A percentile compares a stretch with the other conserved stretches of the same genome.
phyloP scores from a whole-genome alignment of 2,888 invertebrate genomes.

The Drosophila lacicola region DNA sequence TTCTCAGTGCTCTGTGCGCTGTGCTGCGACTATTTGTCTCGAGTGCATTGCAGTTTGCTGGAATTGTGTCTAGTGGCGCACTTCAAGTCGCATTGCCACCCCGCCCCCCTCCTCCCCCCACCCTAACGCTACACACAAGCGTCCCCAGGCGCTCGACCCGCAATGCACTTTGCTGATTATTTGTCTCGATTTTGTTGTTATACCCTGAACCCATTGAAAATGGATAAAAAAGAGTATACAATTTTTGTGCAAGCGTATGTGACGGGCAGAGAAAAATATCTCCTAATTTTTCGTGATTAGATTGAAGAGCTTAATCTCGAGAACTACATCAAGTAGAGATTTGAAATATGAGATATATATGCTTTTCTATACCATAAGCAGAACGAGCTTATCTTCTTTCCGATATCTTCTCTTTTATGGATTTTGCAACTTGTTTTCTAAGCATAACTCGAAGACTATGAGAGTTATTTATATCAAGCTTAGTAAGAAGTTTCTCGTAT shows the following conservation, averaged over 20 bases:
- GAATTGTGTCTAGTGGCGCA: conserved; percentile 64
- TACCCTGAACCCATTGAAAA: too few species aligned
- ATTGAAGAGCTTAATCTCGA: too few species aligned
- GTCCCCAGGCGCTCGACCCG: conserved; percentile 23
- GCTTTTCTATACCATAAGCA: too few species aligned
- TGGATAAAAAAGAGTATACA: too few species aligned
- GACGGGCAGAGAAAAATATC: too few species aligned
- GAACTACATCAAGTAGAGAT: too few species aligned
- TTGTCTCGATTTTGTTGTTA: conserved; percentile 41
- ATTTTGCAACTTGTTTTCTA: conserved; percentile 3
- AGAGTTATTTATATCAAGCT: too few species aligned
- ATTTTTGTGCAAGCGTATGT: too few species aligned
- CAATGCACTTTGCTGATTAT: conserved; percentile 77
- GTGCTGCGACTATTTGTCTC: conserved; percentile 61
- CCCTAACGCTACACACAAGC: background rate
- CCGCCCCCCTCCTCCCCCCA: conserved; percentile 21
- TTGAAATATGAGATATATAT: background rate
- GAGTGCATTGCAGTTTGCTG: conserved; percentile 70
- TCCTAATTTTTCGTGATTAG: too few species aligned
- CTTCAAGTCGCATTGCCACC: conserved; percentile 39
- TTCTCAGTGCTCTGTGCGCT: conserved; percentile 30
- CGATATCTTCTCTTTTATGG: background rate
- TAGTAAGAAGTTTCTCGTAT: too few species aligned
- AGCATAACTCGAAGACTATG: too few species aligned
- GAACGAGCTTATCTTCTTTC: too few species aligned